Conservation (phyloP, 2,888 invertebrate species). For the Platycnemis pennipes region DNA sequence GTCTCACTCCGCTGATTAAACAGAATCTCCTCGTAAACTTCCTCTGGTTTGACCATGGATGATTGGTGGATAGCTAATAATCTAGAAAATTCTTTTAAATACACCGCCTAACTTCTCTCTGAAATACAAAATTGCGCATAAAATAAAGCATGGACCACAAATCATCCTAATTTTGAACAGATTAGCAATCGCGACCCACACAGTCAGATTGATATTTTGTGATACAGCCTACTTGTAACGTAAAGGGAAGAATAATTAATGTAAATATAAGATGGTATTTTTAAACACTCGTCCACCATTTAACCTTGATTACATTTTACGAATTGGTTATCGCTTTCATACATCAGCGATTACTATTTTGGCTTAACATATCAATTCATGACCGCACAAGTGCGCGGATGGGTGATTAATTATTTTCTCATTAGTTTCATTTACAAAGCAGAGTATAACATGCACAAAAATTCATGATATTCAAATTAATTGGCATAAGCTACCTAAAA, state of each 20-base stretch:
- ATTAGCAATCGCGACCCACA: neutral
- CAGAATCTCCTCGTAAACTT: neutral
- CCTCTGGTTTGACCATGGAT: neutral
- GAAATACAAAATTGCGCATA: neutral
- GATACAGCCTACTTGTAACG: neutral
- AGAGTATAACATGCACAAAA: no score
- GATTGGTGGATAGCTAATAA: neutral
- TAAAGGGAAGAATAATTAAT: neutral
- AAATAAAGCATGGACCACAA: neutral
- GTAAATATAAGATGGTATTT: neutral
- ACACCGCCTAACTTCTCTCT: neutral
- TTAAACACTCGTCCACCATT: neutral
- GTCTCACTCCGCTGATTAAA: neutral
- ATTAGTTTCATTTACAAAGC: no score
- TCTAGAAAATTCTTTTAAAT: neutral
- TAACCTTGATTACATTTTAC: neutral
- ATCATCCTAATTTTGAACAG: neutral
- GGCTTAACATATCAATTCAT: neutral
- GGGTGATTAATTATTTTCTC: neutral
- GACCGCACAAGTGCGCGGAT: neutral
- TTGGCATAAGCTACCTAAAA: no score
- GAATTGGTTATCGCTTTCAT: neutral
- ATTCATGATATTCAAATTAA: no score
- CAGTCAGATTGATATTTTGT: neutral
- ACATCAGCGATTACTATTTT: neutral